phyloP scores from a whole-genome alignment of 2,797 vertebrate species.

The Alauda arvensis region DNA sequence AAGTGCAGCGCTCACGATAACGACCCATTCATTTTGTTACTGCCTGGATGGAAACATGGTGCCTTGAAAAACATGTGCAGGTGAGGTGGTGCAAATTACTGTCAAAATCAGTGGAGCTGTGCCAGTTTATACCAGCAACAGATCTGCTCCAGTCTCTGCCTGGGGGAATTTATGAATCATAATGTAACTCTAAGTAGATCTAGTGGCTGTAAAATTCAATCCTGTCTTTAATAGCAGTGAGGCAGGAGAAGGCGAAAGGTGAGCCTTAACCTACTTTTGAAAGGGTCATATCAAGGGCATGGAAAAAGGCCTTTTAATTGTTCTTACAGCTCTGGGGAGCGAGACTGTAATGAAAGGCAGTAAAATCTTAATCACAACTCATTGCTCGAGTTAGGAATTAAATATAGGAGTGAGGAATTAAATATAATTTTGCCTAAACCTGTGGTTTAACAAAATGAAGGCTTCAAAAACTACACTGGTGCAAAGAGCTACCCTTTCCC shows the following conservation, averaged over 20 bases:
- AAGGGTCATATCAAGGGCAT: slow-evolving; percentile 52
- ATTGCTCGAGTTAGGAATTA: slow-evolving; percentile 6
- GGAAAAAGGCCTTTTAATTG: slow-evolving; percentile 42
- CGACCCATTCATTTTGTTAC: not conserved
- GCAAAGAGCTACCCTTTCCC: not conserved
- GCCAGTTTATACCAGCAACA: slow-evolving; percentile 50
- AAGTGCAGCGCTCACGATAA: fast-evolving
- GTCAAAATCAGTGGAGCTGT: slow-evolving; percentile 28
- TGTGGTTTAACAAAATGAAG: not conserved
- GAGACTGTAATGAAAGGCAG: slow-evolving; percentile 12
- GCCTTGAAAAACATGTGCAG: slow-evolving; percentile 17
- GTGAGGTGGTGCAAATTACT: slow-evolving; percentile 31
- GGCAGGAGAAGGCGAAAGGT: slow-evolving; percentile 49
- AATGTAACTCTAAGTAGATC: slow-evolving; percentile 40
- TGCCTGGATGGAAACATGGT: not conserved
- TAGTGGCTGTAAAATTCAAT: slow-evolving; percentile 57
- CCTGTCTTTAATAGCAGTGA: slow-evolving; percentile 38
- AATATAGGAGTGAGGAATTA: slow-evolving; percentile 5
- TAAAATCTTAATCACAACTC: slow-evolving; percentile 34
- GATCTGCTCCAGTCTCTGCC: slow-evolving; percentile 35
- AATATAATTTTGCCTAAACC: slow-evolving; percentile 1
- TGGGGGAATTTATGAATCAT: slow-evolving; percentile 52
- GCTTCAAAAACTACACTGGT: not conserved
- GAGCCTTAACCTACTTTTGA: slow-evolving; percentile 47
- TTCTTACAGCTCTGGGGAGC: not conserved